Conservation (phyloP, 2,113 vertebrate genomes). For the Buteo buteo region DNA sequence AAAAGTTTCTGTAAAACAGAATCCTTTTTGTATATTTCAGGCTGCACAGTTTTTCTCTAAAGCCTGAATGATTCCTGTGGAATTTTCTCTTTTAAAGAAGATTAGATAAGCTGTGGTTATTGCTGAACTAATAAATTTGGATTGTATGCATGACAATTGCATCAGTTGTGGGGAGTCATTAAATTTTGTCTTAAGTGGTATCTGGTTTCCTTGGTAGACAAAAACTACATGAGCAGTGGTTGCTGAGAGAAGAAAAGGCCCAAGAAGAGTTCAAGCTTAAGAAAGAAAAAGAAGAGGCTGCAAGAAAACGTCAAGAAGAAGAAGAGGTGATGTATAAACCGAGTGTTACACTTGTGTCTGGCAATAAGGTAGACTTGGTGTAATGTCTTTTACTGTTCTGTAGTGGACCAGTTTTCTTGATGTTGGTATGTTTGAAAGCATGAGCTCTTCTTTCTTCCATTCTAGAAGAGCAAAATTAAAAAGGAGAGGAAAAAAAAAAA, state of each 20-base stretch:
- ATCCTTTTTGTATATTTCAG: neutral
- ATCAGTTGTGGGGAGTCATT: neutral
- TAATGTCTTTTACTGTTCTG: neutral
- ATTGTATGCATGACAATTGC: neutral
- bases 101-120: neutral
- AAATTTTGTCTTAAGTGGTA: neutral
- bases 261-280: constrained; percentile 88
- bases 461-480: neutral
- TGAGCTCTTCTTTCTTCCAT: neutral
- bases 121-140: neutral
- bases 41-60: neutral
- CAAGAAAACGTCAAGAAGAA: constrained; percentile 83
- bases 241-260: constrained; percentile 86
- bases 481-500: neutral
- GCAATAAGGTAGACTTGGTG: neutral
- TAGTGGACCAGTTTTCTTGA: neutral
- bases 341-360: neutral
- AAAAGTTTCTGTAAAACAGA: neutral
- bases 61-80: neutral
- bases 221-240: constrained; percentile 85
- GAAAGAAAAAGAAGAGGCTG: constrained; percentile 85
- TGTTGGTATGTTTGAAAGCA: neutral
- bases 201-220: constrained; percentile 72
- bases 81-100: neutral
- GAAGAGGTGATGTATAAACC: constrained; percentile 81